Conservation (phyloP, 2,797 vertebrate species). For the Galago senegalensis region DNA sequence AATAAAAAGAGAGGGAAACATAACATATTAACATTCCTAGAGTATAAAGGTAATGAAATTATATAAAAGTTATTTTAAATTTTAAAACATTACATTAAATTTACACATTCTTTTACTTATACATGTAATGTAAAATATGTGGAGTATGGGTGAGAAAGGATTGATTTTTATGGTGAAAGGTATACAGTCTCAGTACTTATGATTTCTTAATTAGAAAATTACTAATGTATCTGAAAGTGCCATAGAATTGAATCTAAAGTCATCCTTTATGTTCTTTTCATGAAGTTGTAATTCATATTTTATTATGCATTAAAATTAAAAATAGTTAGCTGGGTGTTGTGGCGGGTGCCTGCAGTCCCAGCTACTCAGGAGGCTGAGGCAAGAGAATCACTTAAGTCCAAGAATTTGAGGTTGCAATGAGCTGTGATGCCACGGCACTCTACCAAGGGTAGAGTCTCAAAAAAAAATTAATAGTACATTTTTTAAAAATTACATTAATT, state of each 20-base stretch:
- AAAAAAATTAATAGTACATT: too few relatives aligned
- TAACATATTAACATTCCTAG: constrained; percentile 38
- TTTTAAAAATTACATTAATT: background rate
- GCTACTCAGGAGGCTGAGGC: too few relatives aligned
- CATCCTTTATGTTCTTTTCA: constrained; percentile 73
- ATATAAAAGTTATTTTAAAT: background rate
- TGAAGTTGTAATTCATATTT: constrained; percentile 79
- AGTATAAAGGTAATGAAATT: constrained; percentile 37
- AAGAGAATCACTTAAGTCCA: too few relatives aligned
- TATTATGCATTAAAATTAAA: constrained; percentile 78
- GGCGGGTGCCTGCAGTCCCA: too few relatives aligned
- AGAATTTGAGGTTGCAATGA: too few relatives aligned
- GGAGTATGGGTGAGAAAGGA: background rate
- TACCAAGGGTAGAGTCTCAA: too few relatives aligned
- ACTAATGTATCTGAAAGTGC: constrained; percentile 73
- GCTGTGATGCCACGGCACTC: too few relatives aligned
- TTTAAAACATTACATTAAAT: background rate
- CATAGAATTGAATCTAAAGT: constrained; percentile 73
- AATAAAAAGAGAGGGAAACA: constrained; percentile 44
- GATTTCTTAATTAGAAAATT: constrained; percentile 53
- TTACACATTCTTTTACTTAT: background rate
- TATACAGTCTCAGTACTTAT: constrained; percentile 3
- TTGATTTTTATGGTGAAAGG: constrained; percentile 12
- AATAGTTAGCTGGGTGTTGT: constrained; percentile 1
- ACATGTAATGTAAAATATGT: background rate